phyloP scores from a whole-genome alignment of 92 coral and sea anemone genomes.

The Parazoanthus darwini region DNA sequence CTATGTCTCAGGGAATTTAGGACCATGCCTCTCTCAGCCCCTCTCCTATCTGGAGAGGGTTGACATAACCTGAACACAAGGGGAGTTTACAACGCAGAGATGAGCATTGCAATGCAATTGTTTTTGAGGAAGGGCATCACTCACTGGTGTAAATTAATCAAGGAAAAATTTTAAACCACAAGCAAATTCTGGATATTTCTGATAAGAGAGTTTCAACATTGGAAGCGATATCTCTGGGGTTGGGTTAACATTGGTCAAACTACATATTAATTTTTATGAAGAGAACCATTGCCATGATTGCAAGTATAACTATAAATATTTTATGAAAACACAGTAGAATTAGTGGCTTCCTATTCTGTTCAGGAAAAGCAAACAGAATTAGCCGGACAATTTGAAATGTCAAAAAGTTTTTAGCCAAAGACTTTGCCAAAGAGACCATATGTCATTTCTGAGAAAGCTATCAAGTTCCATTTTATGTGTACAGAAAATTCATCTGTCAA shows the following conservation, averaged over 20 bases:
- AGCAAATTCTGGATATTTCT: not conserved
- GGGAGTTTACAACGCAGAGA: too few relatives aligned
- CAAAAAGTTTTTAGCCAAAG: slow-evolving; percentile 10
- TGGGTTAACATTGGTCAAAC: not conserved
- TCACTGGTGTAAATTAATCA: not conserved
- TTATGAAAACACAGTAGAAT: slow-evolving; percentile 9
- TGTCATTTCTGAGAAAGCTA: slow-evolving; percentile 27
- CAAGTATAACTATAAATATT: slow-evolving; percentile 6
- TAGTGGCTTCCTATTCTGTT: slow-evolving; percentile 23
- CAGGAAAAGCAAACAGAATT: slow-evolving; percentile 38
- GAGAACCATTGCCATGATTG: not conserved
- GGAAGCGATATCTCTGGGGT: not conserved
- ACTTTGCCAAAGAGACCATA: slow-evolving; percentile 35
- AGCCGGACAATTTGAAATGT: slow-evolving; percentile 29
- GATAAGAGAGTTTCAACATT: slow-evolving; percentile 7
- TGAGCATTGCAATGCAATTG: too few relatives aligned
- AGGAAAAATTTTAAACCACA: not conserved
- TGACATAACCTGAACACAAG: too few relatives aligned
- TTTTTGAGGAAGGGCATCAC: too few relatives aligned
- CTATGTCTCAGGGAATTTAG: too few relatives aligned
- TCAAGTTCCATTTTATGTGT: slow-evolving; percentile 9
- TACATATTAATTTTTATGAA: not conserved
- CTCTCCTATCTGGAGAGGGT: too few relatives aligned
- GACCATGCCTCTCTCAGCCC: too few relatives aligned
- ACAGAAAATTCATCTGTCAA: slow-evolving; percentile 8